phyloP scores from a whole-genome alignment of 2,113 vertebrate species.

The Trichomycterus rosablanca region DNA sequence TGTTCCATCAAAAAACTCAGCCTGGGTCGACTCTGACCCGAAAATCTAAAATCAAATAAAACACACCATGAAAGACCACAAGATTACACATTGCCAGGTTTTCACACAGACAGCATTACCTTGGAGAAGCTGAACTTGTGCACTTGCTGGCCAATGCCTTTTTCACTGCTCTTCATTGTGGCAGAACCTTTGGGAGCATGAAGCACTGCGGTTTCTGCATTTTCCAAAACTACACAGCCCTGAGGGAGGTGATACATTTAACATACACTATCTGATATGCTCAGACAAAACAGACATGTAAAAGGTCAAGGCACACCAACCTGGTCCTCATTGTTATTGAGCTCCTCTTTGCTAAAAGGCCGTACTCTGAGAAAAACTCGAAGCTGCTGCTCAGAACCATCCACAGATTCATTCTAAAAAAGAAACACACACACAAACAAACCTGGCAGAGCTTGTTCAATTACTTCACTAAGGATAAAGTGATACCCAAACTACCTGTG shows the following conservation, averaged over 20 bases:
- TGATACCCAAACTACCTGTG: constrained; percentile 36
- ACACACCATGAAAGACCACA: neutral
- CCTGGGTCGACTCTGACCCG: constrained; percentile 73
- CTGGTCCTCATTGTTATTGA: constrained; percentile 71
- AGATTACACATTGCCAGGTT: too few relatives aligned
- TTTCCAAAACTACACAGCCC: constrained; percentile 76
- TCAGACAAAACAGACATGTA: neutral
- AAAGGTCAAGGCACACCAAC: constrained; percentile 49
- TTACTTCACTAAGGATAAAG: neutral
- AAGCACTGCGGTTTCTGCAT: constrained; percentile 68
- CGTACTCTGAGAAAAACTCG: constrained; percentile 78
- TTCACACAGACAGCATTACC: constrained; percentile 58
- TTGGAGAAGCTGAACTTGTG: constrained; percentile 81
- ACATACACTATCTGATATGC: too few relatives aligned
- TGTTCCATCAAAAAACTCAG: constrained; percentile 74
- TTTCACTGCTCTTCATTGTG: constrained; percentile 78
- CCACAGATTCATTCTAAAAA: constrained; percentile 46
- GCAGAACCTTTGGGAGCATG: constrained; percentile 79
- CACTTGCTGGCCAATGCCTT: constrained; percentile 69
- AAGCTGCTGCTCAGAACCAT: constrained; percentile 62
- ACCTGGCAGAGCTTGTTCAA: neutral
- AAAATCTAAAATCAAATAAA: constrained; percentile 68
- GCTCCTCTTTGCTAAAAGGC: constrained; percentile 75
- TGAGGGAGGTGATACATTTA: constrained; percentile 36
- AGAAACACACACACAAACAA: constrained; percentile 6